Percentiles rank a stretch among this genome's conserved stretches.
Evolutionary conservation across 2,113 vertebrate species (phyloP).

Genomic region (Bos javanicus): DNA sequence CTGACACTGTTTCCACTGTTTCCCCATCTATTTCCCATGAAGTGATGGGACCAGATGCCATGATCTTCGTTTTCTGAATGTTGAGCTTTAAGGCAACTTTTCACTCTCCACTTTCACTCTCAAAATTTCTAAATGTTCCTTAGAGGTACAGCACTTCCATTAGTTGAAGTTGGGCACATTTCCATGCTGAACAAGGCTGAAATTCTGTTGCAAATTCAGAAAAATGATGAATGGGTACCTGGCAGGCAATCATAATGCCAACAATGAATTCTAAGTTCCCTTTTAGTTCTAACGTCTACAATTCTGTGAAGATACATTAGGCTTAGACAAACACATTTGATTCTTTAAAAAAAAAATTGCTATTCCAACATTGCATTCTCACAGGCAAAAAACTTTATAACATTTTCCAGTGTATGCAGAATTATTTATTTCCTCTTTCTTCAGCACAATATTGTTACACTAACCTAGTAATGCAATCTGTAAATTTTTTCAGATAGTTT

Average conservation of each 20-base stretch:
- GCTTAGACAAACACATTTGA: neutral
- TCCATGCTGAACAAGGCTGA: neutral
- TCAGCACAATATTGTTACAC: neutral
- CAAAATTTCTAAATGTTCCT: neutral
- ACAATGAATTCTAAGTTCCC: neutral
- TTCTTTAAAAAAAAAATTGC: neutral
- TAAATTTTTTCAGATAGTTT: neutral
- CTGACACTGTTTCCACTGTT: no score
- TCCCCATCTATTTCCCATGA: no score
- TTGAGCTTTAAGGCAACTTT: no score
- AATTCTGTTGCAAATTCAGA: neutral
- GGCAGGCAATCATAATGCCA: neutral
- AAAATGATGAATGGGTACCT: neutral
- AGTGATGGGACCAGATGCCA: no score
- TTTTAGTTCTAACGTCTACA: neutral
- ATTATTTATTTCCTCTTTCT: neutral
- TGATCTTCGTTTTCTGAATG: no score
- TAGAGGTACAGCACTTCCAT: neutral
- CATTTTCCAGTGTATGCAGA: neutral
- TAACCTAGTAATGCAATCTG: neutral
- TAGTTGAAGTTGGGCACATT: neutral
- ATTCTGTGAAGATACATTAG: neutral
- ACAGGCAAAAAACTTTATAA: neutral
- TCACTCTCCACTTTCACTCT: neutral
- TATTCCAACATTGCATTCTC: neutral